Conservation (phyloP, 1,140 invertebrate species). For the Platyscapa corneri region DNA sequence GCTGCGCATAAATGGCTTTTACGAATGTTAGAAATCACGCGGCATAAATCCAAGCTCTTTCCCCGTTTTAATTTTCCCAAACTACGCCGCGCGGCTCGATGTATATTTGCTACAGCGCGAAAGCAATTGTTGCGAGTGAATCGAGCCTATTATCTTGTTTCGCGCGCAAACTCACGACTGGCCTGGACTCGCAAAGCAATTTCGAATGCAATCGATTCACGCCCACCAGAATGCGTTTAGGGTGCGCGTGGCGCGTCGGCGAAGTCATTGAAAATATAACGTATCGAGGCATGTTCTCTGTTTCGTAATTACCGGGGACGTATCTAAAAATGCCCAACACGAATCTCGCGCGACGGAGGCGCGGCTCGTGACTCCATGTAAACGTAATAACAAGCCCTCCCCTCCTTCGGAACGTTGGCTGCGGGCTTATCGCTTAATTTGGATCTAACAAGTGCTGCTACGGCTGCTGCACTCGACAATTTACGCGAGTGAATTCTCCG, state of each 20-base stretch:
- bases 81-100: too few relatives aligned
- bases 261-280: background rate
- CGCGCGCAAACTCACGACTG: background rate
- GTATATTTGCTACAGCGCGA: background rate
- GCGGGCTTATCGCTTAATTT: too few relatives aligned
- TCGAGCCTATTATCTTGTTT: constrained; percentile 32
- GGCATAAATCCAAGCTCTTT: too few relatives aligned
- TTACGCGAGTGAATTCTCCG: too few relatives aligned
- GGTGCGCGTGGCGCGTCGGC: background rate
- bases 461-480: background rate
- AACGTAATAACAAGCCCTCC: background rate
- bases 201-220: constrained; percentile 41
- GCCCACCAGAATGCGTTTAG: background rate
- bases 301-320: background rate
- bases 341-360: background rate
- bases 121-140: constrained; percentile 15
- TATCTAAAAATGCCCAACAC: background rate
- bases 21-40: too few relatives aligned
- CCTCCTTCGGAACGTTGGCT: background rate
- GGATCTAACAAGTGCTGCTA: background rate
- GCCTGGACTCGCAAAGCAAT: background rate
- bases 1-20: too few relatives aligned
- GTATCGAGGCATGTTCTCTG: background rate
- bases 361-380: too few relatives aligned
- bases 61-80: too few relatives aligned